These are phyloP conservation scores for Hoplostethus mediterraneus DNA, from an alignment of 2,797 vertebrate species.

Conservation along the genomic window DNA sequence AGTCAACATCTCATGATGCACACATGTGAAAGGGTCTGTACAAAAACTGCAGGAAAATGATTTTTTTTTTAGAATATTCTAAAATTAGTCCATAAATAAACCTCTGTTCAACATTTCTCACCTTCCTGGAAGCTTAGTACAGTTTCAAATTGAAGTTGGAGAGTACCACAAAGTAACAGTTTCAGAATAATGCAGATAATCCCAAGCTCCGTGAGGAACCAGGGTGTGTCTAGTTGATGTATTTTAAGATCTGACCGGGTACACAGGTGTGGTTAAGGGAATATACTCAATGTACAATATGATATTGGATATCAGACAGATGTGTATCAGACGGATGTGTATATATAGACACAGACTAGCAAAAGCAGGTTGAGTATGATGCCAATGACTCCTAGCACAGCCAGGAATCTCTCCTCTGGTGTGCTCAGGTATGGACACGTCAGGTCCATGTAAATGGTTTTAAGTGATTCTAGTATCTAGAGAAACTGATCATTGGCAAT, in stretches of 20 bases:
- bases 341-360: conserved; percentile 77
- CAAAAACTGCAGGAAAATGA: conserved; percentile 37
- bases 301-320: neutral
- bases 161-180: neutral
- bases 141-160: neutral
- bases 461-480: conserved; percentile 1
- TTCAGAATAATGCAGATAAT: neutral
- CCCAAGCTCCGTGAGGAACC: neutral
- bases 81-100: conserved; percentile 19
- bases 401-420: conserved; percentile 81
- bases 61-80: conserved; percentile 6
- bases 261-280: conserved; percentile 16
- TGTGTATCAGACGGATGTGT: conserved; percentile 69
- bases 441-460: conserved; percentile 71
- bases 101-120: neutral
- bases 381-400: conserved; percentile 77
- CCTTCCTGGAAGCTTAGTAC: neutral
- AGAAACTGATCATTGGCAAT: conserved; percentile 16
- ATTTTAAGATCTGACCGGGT: neutral
- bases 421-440: conserved; percentile 71
- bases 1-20: conserved; percentile 44
- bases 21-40: conserved; percentile 16
- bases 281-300: neutral
- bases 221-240: conserved; percentile 8
- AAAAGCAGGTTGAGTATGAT: conserved; percentile 78